These are phyloP conservation scores for Furcula furcula DNA, from an alignment of 2,888 invertebrate genomes.

Conservation along the genomic window DNA sequence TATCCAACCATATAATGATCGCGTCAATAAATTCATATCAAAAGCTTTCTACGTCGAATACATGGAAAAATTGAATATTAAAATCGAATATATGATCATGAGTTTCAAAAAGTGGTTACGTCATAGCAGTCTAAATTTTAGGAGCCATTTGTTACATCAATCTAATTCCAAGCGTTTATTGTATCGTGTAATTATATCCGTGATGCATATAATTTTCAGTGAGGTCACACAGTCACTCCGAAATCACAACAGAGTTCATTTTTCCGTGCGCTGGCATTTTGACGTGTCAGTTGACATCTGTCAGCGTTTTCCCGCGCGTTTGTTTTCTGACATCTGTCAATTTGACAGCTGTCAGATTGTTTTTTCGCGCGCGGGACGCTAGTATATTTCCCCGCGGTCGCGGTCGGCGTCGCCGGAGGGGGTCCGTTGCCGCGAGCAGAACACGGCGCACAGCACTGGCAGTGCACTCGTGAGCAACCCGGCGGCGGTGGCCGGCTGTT, in stretches of 20 bases:
- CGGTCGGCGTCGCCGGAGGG: slow-evolving; percentile 23
- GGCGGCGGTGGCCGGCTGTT: slow-evolving; percentile 61
- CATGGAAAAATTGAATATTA: slow-evolving; percentile 28
- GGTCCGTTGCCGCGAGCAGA: slow-evolving; percentile 61
- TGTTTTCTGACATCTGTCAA: slow-evolving; percentile 7
- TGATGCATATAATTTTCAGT: background rate
- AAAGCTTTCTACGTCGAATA: slow-evolving; percentile 37
- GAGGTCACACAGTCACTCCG: slow-evolving; percentile 9
- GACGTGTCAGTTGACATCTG: too few species aligned
- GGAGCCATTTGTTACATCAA: slow-evolving; percentile 36
- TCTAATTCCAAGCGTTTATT: slow-evolving; percentile 32
- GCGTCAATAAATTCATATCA: slow-evolving; percentile 36
- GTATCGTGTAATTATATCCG: slow-evolving; percentile 2
- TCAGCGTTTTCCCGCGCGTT: slow-evolving; percentile 10
- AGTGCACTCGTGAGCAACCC: slow-evolving; percentile 60
- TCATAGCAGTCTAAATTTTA: slow-evolving; percentile 43
- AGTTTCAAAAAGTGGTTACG: slow-evolving; percentile 18
- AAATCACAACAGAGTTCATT: slow-evolving; percentile 26
- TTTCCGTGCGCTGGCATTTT: too few species aligned
- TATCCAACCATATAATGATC: slow-evolving; percentile 22
- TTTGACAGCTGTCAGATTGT: slow-evolving; percentile 16
- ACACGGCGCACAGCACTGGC: slow-evolving; percentile 66
- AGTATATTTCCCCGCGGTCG: slow-evolving; percentile 1
- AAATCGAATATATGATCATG: slow-evolving; percentile 30
- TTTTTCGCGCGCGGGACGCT: background rate